Percentiles rank a stretch among this genome's conserved stretches.
phyloP scores from a whole-genome alignment of 2,888 invertebrate species.

The Molanna angustata region DNA sequence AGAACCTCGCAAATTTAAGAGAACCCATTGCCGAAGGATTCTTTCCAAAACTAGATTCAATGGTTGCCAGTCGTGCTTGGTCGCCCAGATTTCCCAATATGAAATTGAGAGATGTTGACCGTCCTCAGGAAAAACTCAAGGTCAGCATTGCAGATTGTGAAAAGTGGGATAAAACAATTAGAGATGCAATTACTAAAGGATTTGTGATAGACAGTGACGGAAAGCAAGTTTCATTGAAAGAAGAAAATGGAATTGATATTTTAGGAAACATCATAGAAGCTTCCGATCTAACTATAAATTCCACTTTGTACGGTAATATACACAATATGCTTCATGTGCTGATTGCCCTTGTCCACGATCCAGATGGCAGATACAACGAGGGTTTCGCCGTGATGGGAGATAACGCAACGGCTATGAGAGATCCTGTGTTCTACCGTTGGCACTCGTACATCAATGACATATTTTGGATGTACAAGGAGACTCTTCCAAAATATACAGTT shows the following conservation, averaged over 20 bases:
- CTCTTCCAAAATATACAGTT: constrained; percentile 37
- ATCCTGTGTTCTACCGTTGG: constrained; percentile 84
- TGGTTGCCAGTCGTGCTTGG: constrained; percentile 68
- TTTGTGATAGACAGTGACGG: constrained; percentile 54
- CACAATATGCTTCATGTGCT: constrained; percentile 63
- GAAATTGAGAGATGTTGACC: constrained; percentile 60
- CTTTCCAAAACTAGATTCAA: constrained; percentile 76
- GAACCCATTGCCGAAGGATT: constrained; percentile 74
- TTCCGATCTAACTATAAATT: constrained; percentile 51
- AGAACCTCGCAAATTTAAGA: constrained; percentile 39
- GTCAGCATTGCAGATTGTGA: constrained; percentile 38
- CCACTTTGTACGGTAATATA: constrained; percentile 56
- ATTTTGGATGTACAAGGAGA: constrained; percentile 68
- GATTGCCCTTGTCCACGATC: constrained; percentile 59
- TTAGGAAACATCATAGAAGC: constrained; percentile 62
- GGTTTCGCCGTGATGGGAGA: constrained; percentile 76
- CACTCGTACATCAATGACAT: constrained; percentile 74
- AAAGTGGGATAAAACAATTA: constrained; percentile 41
- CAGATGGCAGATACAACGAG: constrained; percentile 63
- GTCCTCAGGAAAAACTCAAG: constrained; percentile 50
- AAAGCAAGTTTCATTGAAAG: constrained; percentile 56
- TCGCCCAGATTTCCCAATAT: constrained; percentile 65
- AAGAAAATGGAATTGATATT: constrained; percentile 68
- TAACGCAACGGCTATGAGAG: constrained; percentile 80
- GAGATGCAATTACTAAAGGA: constrained; percentile 43